Evolutionary conservation across 2,113 vertebrate genomes (phyloP).

Genomic region (Chionomys nivalis): DNA sequence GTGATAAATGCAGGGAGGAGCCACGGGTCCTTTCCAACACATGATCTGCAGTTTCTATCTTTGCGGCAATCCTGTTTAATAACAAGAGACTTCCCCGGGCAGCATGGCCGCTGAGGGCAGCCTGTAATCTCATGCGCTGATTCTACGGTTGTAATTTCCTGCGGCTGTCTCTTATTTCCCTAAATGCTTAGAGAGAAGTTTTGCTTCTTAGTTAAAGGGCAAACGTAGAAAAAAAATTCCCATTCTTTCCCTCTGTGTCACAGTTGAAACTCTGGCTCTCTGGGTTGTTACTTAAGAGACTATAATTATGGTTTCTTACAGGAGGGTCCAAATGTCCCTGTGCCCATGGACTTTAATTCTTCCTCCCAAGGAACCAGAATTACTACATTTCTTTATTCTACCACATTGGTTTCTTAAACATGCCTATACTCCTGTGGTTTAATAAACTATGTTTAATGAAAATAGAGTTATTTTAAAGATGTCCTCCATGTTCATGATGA

Average conservation of each 20-base stretch:
- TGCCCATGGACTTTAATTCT: not conserved
- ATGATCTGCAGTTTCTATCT: rapidly evolving
- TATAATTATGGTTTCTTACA: not conserved
- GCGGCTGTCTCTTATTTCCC: not conserved
- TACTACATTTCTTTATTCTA: not conserved
- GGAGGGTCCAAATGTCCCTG: not conserved
- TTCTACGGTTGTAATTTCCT: not conserved
- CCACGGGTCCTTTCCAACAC: too few relatives aligned
- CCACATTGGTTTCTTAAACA: not conserved
- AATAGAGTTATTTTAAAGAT: not conserved
- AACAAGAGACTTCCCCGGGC: rapidly evolving
- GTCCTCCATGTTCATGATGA: not conserved
- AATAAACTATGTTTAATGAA: not conserved
- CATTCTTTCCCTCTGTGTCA: not conserved
- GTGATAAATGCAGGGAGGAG: not conserved
- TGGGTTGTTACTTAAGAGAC: not conserved
- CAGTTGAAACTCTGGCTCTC: not conserved
- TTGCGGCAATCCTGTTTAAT: rapidly evolving
- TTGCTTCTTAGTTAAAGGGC: not conserved
- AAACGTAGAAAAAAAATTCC: not conserved
- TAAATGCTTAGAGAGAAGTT: not conserved
- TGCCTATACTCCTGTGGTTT: not conserved
- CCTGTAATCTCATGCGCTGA: not conserved
- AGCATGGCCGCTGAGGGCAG: not conserved
- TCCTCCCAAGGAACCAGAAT: not conserved